Percentiles rank a stretch among this genome's conserved stretches.
phyloP scores from a whole-genome alignment of 2,888 invertebrate species.

The Pristionchus japonicus region DNA sequence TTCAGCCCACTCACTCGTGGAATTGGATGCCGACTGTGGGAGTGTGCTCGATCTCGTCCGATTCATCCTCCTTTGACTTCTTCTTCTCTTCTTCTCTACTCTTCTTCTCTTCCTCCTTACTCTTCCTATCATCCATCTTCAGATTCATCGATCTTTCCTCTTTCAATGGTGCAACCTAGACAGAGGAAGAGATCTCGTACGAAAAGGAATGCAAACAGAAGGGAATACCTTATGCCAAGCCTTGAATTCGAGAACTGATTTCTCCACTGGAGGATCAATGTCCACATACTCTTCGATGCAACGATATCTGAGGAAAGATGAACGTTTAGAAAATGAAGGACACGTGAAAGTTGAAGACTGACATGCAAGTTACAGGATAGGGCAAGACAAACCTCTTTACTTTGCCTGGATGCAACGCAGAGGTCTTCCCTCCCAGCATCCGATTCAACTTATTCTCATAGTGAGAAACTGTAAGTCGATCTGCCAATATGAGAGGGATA shows the following conservation, averaged over 20 bases:
- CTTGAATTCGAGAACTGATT: slow-evolving; percentile 1
- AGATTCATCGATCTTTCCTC: slow-evolving; percentile 22
- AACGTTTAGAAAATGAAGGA: background rate
- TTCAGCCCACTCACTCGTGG: slow-evolving; percentile 3
- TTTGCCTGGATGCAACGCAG: background rate
- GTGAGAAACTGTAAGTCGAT: slow-evolving; percentile 15
- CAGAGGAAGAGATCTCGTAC: background rate
- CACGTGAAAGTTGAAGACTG: background rate
- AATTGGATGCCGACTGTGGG: background rate
- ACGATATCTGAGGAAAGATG: background rate
- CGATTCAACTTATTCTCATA: slow-evolving; percentile 27
- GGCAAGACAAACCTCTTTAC: background rate
- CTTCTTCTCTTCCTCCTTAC: background rate
- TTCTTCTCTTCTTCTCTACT: too few species aligned
- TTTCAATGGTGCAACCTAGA: slow-evolving; percentile 14
- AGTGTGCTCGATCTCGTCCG: background rate
- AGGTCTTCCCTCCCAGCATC: background rate
- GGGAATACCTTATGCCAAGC: background rate
- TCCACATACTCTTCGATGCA: slow-evolving; percentile 24
- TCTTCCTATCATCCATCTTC: slow-evolving; percentile 16
- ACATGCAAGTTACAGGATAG: background rate
- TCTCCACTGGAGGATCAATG: background rate
- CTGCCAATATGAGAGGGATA: background rate
- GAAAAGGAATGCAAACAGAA: background rate
- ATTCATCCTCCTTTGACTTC: background rate